phyloP scores from a whole-genome alignment of 2,113 vertebrate genomes.

The Salvelinus sp. region DNA sequence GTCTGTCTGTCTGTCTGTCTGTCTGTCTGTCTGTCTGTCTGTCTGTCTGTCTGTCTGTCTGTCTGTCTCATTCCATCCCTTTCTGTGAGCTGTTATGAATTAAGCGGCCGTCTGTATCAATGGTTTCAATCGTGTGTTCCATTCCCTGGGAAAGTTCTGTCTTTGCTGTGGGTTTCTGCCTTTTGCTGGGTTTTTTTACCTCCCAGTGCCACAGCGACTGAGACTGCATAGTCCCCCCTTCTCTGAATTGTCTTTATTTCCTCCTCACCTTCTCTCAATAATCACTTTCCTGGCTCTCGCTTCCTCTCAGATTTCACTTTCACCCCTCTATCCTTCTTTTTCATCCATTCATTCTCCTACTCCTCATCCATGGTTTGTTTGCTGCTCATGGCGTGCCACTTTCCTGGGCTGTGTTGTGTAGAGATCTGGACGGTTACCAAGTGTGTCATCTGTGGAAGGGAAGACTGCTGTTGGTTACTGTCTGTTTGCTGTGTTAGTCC shows the following conservation, averaged over 20 bases:
- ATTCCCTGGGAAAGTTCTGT: constrained; percentile 24
- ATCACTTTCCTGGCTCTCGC: not conserved
- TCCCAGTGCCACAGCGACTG: too few relatives aligned
- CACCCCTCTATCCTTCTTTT: constrained; percentile 2
- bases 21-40: too few relatives aligned
- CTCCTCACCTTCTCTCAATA: constrained; percentile 1
- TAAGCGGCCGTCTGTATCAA: not conserved
- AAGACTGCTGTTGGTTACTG: constrained; percentile 31
- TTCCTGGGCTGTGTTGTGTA: not conserved
- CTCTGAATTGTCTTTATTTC: not conserved
- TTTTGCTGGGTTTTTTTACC: not conserved
- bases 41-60: not conserved
- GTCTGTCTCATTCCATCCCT: constrained; percentile 15
- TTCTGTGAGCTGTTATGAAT: constrained; percentile 18
- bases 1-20: too few relatives aligned
- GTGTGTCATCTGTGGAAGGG: constrained; percentile 38
- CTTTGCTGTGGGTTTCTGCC: constrained; percentile 52
- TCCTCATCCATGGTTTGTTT: constrained; percentile 3
- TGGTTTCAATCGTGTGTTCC: constrained; percentile 44
- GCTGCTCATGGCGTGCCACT: constrained; percentile 15
- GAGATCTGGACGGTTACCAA: constrained; percentile 36
- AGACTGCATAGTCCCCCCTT: not conserved
- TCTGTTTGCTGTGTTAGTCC: constrained; percentile 27
- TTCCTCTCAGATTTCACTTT: not conserved
- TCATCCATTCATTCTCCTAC: constrained; percentile 17